Conservation (phyloP, 2,113 vertebrate genomes). For the Pelobates fuscus region DNA sequence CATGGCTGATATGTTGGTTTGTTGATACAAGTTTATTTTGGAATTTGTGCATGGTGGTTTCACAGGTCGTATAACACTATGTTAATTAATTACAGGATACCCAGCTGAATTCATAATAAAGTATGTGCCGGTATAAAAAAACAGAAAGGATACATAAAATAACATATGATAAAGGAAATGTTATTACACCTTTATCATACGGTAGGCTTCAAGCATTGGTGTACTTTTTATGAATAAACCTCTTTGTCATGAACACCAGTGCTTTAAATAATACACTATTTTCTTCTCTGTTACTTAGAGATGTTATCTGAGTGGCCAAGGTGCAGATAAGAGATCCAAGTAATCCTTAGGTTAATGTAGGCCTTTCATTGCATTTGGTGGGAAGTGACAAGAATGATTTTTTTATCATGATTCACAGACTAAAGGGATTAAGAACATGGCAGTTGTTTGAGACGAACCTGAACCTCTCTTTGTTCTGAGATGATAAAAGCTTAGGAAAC, state of each 20-base stretch:
- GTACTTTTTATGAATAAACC: constrained; percentile 32
- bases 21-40: too few relatives aligned
- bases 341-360: constrained; percentile 56
- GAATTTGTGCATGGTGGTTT: too few relatives aligned
- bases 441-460: constrained; percentile 50
- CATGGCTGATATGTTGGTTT: too few relatives aligned
- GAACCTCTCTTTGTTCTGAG: constrained; percentile 9
- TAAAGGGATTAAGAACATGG: constrained; percentile 57
- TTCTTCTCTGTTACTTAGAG: constrained; percentile 37
- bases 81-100: too few relatives aligned
- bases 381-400: constrained; percentile 57
- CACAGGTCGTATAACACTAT: too few relatives aligned
- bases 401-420: constrained; percentile 56
- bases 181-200: not conserved
- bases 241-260: constrained; percentile 15
- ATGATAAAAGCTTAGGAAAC: constrained; percentile 14
- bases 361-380: constrained; percentile 55
- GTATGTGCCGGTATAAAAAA: not conserved
- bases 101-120: not conserved
- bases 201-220: constrained; percentile 20
- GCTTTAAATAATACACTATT: not conserved
- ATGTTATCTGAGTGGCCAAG: constrained; percentile 41
- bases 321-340: constrained; percentile 50
- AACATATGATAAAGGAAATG: not conserved
- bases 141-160: not conserved